Conservation (phyloP, 2,113 vertebrate species). For the Ameiurus melas region DNA sequence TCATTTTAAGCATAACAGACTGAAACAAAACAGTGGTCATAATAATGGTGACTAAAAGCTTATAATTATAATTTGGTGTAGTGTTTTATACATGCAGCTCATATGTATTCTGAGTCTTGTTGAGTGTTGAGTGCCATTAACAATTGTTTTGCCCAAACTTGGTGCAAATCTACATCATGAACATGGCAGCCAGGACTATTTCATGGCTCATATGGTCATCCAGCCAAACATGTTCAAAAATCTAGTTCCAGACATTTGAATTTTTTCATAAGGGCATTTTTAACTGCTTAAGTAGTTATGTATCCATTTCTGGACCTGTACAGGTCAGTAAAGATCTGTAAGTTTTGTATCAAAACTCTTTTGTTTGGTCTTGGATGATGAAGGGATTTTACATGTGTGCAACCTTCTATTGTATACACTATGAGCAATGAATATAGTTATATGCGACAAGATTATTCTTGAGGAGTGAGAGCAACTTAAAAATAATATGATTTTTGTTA, state of each 20-base stretch:
- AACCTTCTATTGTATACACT: neutral
- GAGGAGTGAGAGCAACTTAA: neutral
- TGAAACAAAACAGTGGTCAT: too few species aligned
- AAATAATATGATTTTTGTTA: neutral
- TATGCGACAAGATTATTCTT: neutral
- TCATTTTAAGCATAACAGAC: neutral
- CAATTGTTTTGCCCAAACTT: neutral
- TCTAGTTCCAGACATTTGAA: neutral
- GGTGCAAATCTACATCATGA: neutral
- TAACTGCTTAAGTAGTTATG: neutral
- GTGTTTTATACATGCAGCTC: neutral
- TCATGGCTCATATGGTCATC: neutral
- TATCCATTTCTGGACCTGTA: neutral
- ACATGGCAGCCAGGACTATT: neutral
- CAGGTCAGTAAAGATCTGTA: neutral
- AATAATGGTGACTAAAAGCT: too few species aligned
- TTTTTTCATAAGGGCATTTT: neutral
- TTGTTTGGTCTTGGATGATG: neutral
- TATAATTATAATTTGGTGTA: too few species aligned
- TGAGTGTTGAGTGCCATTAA: neutral
- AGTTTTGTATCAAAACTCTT: neutral
- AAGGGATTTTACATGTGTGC: neutral
- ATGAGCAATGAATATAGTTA: neutral
- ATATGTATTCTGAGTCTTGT: neutral
- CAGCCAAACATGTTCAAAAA: neutral